Percentiles rank a stretch among this genome's conserved stretches.
phyloP scores from a whole-genome alignment of 2,113 vertebrate genomes.

The Propithecus coquereli region DNA sequence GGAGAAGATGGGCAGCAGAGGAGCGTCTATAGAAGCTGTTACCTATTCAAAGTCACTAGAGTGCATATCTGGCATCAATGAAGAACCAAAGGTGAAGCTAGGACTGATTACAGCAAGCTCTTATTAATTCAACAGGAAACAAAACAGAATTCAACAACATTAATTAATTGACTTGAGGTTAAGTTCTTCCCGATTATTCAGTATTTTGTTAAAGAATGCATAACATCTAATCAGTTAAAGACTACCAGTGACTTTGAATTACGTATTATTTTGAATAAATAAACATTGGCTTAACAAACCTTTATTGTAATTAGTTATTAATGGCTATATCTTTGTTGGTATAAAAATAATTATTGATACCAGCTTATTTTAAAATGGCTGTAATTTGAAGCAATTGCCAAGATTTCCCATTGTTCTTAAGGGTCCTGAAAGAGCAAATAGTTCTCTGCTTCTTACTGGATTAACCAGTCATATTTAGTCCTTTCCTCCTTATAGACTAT shows the following conservation, averaged over 20 bases:
- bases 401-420: neutral
- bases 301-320: slow-evolving; percentile 76
- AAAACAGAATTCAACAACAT: slow-evolving; percentile 46
- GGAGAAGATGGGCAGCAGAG: neutral
- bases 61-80: neutral
- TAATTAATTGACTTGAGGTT: slow-evolving; percentile 55
- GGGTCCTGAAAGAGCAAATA: neutral
- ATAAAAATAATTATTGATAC: slow-evolving; percentile 26
- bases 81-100: neutral
- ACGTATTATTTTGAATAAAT: slow-evolving; percentile 73
- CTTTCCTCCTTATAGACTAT: neutral
- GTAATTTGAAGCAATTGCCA: slow-evolving; percentile 45
- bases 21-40: neutral
- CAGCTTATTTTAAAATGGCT: slow-evolving; percentile 26
- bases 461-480: neutral
- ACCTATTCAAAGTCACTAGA: neutral
- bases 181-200: slow-evolving; percentile 27
- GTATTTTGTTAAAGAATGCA: slow-evolving; percentile 62
- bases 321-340: slow-evolving; percentile 76
- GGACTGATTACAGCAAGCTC: slow-evolving; percentile 25
- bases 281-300: slow-evolving; percentile 74
- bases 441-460: neutral
- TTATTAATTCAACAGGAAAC: slow-evolving; percentile 48
- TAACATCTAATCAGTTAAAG: slow-evolving; percentile 59
- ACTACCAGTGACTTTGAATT: slow-evolving; percentile 61